These are phyloP conservation scores for Orycteropus afer DNA, from an alignment of 2,113 vertebrate species.

Conservation along the genomic window DNA sequence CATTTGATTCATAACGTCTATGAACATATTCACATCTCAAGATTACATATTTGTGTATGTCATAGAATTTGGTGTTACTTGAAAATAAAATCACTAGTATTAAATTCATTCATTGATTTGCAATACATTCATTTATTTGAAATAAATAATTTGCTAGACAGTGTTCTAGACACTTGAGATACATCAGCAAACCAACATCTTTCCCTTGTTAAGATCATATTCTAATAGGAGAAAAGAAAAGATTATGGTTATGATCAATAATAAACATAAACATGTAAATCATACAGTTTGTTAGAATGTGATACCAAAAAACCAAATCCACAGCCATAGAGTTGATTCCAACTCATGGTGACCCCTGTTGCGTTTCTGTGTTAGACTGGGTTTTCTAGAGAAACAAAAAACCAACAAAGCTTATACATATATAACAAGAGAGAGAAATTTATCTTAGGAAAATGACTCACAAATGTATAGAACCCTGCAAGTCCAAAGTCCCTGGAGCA, in stretches of 20 bases:
- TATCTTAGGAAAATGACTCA: too few relatives aligned
- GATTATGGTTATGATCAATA: neutral
- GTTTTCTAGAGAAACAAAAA: too few relatives aligned
- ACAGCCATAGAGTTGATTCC: too few relatives aligned
- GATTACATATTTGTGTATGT: neutral
- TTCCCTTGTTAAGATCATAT: conserved; percentile 21
- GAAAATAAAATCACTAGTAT: neutral
- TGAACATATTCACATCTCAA: neutral
- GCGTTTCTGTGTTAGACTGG: too few relatives aligned
- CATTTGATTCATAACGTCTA: neutral
- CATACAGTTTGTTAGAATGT: neutral
- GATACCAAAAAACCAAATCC: too few relatives aligned
- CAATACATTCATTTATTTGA: neutral
- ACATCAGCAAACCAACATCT: neutral
- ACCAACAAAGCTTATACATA: too few relatives aligned
- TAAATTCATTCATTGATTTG: neutral
- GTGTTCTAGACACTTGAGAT: neutral
- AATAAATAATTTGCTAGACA: neutral
- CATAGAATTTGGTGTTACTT: neutral
- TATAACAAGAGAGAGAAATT: too few relatives aligned
- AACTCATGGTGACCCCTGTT: too few relatives aligned
- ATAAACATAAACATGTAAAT: neutral
- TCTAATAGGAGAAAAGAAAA: neutral
- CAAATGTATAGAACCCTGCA: too few relatives aligned
- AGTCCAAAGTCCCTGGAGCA: too few relatives aligned